These are phyloP conservation scores for Galerucella nymphaeae DNA, from an alignment of 2,888 invertebrate genomes.

Conservation along the genomic window DNA sequence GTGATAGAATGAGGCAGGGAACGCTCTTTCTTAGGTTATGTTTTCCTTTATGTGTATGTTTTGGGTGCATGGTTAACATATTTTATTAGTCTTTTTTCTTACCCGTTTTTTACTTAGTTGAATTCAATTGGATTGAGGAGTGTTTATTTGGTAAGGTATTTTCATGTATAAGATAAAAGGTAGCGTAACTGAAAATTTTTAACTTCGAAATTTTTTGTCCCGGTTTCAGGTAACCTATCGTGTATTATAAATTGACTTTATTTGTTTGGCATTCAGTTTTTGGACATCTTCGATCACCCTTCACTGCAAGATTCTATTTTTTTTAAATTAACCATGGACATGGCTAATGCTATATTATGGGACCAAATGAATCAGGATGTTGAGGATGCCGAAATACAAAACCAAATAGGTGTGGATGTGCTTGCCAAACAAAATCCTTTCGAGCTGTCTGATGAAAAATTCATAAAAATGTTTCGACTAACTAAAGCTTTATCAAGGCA, in stretches of 20 bases:
- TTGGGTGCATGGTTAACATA: constrained; percentile 14
- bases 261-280: no score
- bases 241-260: no score
- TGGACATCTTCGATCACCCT: no score
- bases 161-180: not conserved
- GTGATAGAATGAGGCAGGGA: constrained; percentile 5
- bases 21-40: no score
- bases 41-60: constrained; percentile 4
- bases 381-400: constrained; percentile 17
- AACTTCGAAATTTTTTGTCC: constrained; percentile 8
- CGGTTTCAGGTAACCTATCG: constrained; percentile 5
- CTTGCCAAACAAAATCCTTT: not conserved
- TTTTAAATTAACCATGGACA: constrained; percentile 14
- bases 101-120: constrained; percentile 8
- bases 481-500: no score
- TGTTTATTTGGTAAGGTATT: constrained; percentile 7
- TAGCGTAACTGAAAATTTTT: constrained; percentile 2
- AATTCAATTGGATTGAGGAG: constrained; percentile 5
- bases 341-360: constrained; percentile 13
- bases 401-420: not conserved
- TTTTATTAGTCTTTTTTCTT: not conserved
- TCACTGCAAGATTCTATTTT: not conserved
- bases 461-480: not conserved
- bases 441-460: constrained; percentile 20
- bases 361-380: constrained; percentile 18